phyloP scores from a whole-genome alignment of 2,797 vertebrate species.

The Gallinago nigripennis region DNA sequence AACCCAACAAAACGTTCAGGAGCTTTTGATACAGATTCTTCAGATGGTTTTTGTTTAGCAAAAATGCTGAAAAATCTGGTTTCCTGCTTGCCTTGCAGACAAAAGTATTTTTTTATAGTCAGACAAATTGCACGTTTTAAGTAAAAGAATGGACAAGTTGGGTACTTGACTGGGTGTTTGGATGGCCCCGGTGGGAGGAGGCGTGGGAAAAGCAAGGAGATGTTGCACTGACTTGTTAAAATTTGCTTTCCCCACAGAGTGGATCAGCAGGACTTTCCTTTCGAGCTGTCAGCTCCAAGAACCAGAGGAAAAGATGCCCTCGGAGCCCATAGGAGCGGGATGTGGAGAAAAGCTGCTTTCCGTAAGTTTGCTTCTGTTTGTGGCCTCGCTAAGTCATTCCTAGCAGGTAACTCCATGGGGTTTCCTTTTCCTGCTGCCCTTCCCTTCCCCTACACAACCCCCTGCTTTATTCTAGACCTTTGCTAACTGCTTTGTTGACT shows the following conservation, averaged over 20 bases:
- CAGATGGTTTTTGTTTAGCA: background rate
- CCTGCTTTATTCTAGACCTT: background rate
- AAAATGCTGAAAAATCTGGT: background rate
- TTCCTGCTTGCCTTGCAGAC: background rate
- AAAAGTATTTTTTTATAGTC: background rate
- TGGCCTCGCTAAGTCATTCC: background rate
- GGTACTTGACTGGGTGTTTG: background rate
- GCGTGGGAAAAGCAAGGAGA: no score
- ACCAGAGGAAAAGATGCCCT: background rate
- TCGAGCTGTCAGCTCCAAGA: background rate
- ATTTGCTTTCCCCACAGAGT: background rate
- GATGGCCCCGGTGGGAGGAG: fast-evolving
- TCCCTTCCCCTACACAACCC: fast-evolving
- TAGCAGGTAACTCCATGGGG: background rate
- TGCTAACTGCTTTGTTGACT: background rate
- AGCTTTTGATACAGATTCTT: background rate
- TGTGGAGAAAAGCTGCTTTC: background rate
- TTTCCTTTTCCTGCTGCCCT: background rate
- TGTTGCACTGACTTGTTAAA: background rate
- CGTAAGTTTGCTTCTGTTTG: background rate
- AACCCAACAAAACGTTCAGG: background rate
- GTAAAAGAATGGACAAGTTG: background rate
- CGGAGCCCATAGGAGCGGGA: fast-evolving
- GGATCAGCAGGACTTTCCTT: background rate
- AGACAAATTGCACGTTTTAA: background rate